Percentiles rank a stretch among this genome's conserved stretches.
Conservation (phyloP, 2,888 invertebrate species). For the Thecophora atra region DNA sequence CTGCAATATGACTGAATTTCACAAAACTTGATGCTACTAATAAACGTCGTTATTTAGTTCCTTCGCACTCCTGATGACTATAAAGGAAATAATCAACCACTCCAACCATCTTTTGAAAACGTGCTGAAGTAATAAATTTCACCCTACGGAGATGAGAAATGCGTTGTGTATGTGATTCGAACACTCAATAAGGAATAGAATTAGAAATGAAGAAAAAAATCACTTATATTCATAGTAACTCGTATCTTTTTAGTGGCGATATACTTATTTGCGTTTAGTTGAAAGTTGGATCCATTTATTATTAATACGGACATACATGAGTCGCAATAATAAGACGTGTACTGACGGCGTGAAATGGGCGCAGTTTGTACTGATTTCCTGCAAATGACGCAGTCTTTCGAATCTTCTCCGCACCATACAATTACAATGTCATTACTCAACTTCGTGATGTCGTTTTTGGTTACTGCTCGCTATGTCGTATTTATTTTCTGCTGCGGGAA, state of each 20-base stretch:
- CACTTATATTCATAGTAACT: not conserved
- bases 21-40: conserved; percentile 3
- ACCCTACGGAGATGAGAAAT: not conserved
- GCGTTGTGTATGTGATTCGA: not conserved
- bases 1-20: not conserved
- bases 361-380: not conserved
- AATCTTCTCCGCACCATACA: not conserved
- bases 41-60: not conserved
- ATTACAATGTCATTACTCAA: not conserved
- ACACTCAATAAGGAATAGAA: not conserved
- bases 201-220: not conserved
- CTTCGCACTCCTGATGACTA: not conserved
- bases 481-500: not conserved
- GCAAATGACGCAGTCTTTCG: too few relatives aligned
- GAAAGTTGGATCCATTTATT: not conserved
- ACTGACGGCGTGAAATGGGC: not conserved
- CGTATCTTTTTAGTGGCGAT: not conserved
- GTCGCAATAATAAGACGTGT: not conserved
- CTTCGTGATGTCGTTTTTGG: not conserved
- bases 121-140: conserved; percentile 3
- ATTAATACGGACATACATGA: not conserved
- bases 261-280: not conserved
- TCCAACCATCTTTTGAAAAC: not conserved
- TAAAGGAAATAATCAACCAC: too few relatives aligned
- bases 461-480: not conserved